These are phyloP conservation scores for Parasteatoda tepidariorum DNA, from an alignment of 1,140 invertebrate genomes.

Conservation along the genomic window DNA sequence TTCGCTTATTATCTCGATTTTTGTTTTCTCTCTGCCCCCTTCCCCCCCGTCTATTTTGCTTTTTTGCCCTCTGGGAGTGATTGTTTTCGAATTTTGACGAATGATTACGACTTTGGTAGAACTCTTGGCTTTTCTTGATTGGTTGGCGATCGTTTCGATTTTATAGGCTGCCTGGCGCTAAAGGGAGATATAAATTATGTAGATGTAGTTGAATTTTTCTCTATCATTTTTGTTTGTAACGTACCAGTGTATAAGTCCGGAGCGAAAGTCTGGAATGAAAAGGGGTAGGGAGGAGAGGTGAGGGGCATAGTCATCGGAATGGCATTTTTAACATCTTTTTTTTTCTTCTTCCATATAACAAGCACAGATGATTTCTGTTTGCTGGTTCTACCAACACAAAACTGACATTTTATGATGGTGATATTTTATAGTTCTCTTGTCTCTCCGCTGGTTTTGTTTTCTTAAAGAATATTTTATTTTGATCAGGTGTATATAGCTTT, in stretches of 20 bases:
- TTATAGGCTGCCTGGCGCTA: constrained; percentile 49
- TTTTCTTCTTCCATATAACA: constrained; percentile 17
- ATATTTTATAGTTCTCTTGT: constrained; percentile 35
- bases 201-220: constrained; percentile 34
- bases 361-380: constrained; percentile 19
- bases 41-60: neutral
- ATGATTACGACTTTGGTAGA: constrained; percentile 43
- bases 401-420: constrained; percentile 34
- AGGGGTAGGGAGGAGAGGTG: neutral
- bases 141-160: constrained; percentile 54
- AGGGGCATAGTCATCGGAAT: constrained; percentile 5
- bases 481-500: too few relatives aligned
- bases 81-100: constrained; percentile 59
- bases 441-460: constrained; percentile 16
- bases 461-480: too few relatives aligned
- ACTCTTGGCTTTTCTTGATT: constrained; percentile 39
- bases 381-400: constrained; percentile 13
- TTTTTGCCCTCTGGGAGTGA: constrained; percentile 37
- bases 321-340: constrained; percentile 33
- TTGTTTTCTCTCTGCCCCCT: neutral
- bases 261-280: neutral
- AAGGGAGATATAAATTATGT: constrained; percentile 56
- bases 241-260: neutral
- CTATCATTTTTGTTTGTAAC: constrained; percentile 15
- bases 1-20: constrained; percentile 39